These are phyloP conservation scores for Panulirus ornatus DNA, from an alignment of 1,140 invertebrate species.

Conservation along the genomic window DNA sequence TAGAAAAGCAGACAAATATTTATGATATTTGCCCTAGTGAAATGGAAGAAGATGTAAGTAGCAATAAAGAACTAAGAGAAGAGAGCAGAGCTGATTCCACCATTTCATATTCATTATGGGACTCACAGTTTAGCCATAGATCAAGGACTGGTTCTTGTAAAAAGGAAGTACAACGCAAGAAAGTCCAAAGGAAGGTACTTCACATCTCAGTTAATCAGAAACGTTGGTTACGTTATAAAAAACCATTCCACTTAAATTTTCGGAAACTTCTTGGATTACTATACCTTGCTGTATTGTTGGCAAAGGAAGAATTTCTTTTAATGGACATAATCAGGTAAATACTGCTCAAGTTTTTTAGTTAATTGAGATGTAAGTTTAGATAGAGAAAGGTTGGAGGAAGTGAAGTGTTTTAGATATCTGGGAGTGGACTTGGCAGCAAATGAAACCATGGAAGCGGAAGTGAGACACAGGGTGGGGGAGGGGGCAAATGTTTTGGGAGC, in stretches of 20 bases:
- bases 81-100: background rate
- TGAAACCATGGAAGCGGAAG: too few species aligned
- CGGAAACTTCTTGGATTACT: slow-evolving; percentile 27
- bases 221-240: background rate
- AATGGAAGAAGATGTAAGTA: background rate
- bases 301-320: slow-evolving; percentile 35
- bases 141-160: background rate
- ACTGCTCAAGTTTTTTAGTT: background rate
- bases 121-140: background rate
- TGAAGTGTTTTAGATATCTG: too few species aligned
- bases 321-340: slow-evolving; percentile 46
- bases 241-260: slow-evolving; percentile 2
- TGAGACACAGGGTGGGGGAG: too few species aligned
- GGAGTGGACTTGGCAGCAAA: too few species aligned
- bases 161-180: background rate
- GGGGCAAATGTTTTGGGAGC: too few species aligned
- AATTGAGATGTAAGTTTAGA: too few species aligned
- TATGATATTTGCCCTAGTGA: background rate
- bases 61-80: background rate
- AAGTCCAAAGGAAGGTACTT: background rate
- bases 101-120: background rate
- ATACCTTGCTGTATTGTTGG: slow-evolving; percentile 41
- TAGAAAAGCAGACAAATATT: background rate
- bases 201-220: background rate
- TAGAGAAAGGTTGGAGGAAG: too few species aligned